phyloP scores from a whole-genome alignment of 2,797 vertebrate genomes.

The Telmatherina bonti region DNA sequence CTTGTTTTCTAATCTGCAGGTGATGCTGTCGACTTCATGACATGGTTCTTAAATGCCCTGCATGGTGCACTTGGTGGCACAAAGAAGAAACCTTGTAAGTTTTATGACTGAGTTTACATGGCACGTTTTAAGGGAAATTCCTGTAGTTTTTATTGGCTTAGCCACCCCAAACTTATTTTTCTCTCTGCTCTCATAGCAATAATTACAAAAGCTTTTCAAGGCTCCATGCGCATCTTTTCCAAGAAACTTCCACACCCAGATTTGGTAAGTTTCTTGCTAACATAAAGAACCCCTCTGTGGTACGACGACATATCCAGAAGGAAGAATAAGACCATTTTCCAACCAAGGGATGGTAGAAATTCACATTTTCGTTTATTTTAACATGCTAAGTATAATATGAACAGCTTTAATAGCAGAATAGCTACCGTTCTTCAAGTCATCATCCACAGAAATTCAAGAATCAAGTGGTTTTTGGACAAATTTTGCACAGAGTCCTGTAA shows the following conservation, averaged over 20 bases:
- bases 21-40: slow-evolving; percentile 96
- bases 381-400: background rate
- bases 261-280: slow-evolving; percentile 82
- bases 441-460: no score
- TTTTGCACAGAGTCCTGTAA: no score
- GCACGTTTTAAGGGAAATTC: background rate
- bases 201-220: slow-evolving; percentile 95
- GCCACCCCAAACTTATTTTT: background rate
- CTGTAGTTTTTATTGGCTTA: background rate
- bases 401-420: background rate
- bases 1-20: slow-evolving; percentile 77
- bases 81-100: slow-evolving; percentile 95
- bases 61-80: slow-evolving; percentile 94
- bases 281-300: no score
- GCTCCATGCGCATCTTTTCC: slow-evolving; percentile 97
- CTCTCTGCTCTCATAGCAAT: slow-evolving; percentile 84
- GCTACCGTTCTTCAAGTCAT: no score
- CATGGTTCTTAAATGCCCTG: slow-evolving; percentile 96
- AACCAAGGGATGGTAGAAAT: no score
- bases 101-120: background rate
- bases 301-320: no score
- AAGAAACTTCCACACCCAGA: slow-evolving; percentile 98
- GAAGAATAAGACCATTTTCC: no score
- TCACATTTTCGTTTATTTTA: no score
- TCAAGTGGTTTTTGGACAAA: no score